These are phyloP conservation scores for Poecilia latipinna DNA, from an alignment of 2,113 vertebrate species.

Conservation along the genomic window DNA sequence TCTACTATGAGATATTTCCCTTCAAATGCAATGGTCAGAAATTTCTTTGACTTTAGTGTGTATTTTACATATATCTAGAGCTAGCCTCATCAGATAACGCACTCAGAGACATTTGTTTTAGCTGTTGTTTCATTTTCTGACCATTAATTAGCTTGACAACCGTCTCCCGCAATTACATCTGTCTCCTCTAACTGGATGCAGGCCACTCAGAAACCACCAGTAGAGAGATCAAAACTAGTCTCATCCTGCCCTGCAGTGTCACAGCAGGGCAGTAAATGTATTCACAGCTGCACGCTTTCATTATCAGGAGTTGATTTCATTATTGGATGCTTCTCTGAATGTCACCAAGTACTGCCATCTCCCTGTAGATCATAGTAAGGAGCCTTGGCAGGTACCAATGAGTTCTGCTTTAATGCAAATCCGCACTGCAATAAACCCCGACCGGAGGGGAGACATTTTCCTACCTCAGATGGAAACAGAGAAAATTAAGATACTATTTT, in stretches of 20 bases:
- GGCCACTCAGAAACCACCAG: background rate
- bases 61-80: too few relatives aligned
- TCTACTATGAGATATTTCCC: too few relatives aligned
- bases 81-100: too few relatives aligned
- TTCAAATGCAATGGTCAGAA: too few relatives aligned
- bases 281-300: background rate
- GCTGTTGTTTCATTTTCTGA: too few relatives aligned
- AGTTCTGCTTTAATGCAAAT: conserved; percentile 1
- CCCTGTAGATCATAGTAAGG: background rate
- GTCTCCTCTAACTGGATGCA: background rate
- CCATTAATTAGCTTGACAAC: too few relatives aligned
- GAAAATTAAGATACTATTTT: background rate
- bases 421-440: background rate
- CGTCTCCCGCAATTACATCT: too few relatives aligned
- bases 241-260: background rate
- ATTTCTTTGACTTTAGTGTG: too few relatives aligned
- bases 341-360: background rate
- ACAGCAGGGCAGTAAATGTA: background rate
- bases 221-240: too few relatives aligned
- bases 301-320: background rate
- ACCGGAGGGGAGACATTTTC: background rate
- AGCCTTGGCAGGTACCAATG: background rate
- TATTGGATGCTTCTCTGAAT: background rate
- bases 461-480: background rate
- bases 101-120: too few relatives aligned